Evolutionary conservation across 2,888 invertebrate species (phyloP).

Genomic region (Aphodius sticticus): DNA sequence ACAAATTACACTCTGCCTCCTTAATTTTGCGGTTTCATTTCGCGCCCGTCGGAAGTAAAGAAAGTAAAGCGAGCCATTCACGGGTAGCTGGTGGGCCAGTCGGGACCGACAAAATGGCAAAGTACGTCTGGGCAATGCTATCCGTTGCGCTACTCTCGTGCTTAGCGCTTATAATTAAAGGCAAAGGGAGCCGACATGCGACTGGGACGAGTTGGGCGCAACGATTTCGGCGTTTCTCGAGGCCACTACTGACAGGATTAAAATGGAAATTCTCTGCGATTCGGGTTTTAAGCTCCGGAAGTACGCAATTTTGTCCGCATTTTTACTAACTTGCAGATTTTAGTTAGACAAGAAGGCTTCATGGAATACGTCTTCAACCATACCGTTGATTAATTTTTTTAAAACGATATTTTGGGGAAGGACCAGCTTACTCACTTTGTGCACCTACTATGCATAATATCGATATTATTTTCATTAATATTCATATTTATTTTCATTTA

Average conservation of each 20-base stretch:
- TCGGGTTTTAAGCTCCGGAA: not conserved
- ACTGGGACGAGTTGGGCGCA: too few relatives aligned
- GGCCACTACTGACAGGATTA: not conserved
- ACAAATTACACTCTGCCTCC: not conserved
- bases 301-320: not conserved
- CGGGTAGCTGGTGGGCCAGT: not conserved
- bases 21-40: not conserved
- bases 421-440: too few relatives aligned
- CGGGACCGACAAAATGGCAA: not conserved
- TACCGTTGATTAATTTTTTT: too few relatives aligned
- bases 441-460: too few relatives aligned
- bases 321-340: not conserved
- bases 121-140: not conserved
- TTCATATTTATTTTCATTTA: too few relatives aligned
- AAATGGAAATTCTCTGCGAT: not conserved
- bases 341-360: too few relatives aligned
- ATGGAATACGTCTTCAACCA: too few relatives aligned
- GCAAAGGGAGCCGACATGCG: not conserved
- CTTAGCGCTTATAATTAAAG: not conserved
- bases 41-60: not conserved
- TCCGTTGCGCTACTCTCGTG: not conserved
- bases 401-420: too few relatives aligned
- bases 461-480: too few relatives aligned
- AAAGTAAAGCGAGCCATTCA: slow-evolving; percentile 4
- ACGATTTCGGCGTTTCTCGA: not conserved